These are phyloP conservation scores for Listronotus oregonensis DNA, from an alignment of 1,140 invertebrate genomes.

Conservation along the genomic window DNA sequence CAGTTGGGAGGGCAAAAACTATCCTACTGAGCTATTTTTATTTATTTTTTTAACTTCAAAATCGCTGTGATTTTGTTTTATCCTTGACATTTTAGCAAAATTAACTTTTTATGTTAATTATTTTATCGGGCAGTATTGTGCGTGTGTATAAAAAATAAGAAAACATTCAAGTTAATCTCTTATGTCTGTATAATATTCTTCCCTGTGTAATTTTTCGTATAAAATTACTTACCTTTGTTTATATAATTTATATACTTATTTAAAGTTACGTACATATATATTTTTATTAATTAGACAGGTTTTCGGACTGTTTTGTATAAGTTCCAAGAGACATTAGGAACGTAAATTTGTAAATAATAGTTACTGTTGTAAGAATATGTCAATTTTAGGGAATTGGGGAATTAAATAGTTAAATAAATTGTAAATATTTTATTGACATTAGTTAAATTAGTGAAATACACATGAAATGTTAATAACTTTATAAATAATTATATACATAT, in stretches of 20 bases:
- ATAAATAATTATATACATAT: constrained; percentile 57
- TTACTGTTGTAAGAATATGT: constrained; percentile 56
- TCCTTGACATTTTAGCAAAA: constrained; percentile 9
- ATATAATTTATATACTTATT: constrained; percentile 50
- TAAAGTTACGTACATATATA: constrained; percentile 46
- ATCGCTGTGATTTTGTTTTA: constrained; percentile 31
- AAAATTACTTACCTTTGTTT: constrained; percentile 43
- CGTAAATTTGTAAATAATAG: constrained; percentile 52
- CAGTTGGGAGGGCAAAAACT: neutral
- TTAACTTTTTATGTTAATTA: constrained; percentile 9
- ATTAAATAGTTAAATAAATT: constrained; percentile 54
- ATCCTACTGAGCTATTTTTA: no score
- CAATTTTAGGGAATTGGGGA: constrained; percentile 57
- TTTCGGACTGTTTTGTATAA: constrained; percentile 52
- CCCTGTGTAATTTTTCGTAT: constrained; percentile 27
- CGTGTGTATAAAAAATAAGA: constrained; percentile 20
- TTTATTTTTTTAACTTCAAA: constrained; percentile 21
- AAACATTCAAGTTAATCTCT: constrained; percentile 9
- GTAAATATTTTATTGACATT: constrained; percentile 57
- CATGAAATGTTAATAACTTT: constrained; percentile 57
- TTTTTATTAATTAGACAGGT: constrained; percentile 50
- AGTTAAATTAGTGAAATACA: constrained; percentile 56
- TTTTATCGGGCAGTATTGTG: constrained; percentile 26
- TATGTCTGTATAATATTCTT: constrained; percentile 15
- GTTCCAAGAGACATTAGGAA: constrained; percentile 29